Evolutionary conservation across 37 sponge, comb jelly and placozoan species (phyloP).

Genomic region (Ephydatia muelleri): DNA sequence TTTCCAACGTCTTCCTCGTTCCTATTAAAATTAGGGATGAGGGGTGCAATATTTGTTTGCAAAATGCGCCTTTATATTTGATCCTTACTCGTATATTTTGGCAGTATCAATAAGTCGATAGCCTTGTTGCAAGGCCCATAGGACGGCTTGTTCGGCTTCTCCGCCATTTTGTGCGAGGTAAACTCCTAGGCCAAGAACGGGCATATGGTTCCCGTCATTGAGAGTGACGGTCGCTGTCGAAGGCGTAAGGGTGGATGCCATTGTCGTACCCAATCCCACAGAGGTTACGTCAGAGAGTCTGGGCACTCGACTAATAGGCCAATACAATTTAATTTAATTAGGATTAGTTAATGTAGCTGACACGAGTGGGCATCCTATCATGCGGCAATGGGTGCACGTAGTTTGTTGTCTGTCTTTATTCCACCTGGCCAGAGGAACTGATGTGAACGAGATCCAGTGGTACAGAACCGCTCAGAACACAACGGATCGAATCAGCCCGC

Average conservation of each 20-base stretch:
- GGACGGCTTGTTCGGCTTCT: slow-evolving; percentile 11
- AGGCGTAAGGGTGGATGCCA: not conserved
- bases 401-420: not conserved
- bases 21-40: not conserved
- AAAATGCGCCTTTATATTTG: too few relatives aligned
- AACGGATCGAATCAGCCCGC: slow-evolving; percentile 47
- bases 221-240: slow-evolving; percentile 7
- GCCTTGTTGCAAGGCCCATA: slow-evolving; percentile 54
- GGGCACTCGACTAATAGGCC: too few relatives aligned
- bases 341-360: too few relatives aligned
- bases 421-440: not conserved
- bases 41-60: too few relatives aligned
- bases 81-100: slow-evolving; percentile 49
- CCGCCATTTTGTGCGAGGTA: not conserved
- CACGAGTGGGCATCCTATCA: too few relatives aligned
- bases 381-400: not conserved
- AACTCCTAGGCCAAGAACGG: slow-evolving; percentile 71
- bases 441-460: slow-evolving; percentile 20
- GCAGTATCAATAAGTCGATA: slow-evolving; percentile 83
- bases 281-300: not conserved
- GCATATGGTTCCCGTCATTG: slow-evolving; percentile 68
- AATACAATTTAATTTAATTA: too few relatives aligned
- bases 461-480: slow-evolving; percentile 73
- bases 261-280: not conserved
- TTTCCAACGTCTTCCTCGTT: slow-evolving; percentile 62